Percentiles rank a stretch among this genome's conserved stretches.
Evolutionary conservation across 2,113 vertebrate genomes (phyloP).

Genomic region (Xerus inauris): DNA sequence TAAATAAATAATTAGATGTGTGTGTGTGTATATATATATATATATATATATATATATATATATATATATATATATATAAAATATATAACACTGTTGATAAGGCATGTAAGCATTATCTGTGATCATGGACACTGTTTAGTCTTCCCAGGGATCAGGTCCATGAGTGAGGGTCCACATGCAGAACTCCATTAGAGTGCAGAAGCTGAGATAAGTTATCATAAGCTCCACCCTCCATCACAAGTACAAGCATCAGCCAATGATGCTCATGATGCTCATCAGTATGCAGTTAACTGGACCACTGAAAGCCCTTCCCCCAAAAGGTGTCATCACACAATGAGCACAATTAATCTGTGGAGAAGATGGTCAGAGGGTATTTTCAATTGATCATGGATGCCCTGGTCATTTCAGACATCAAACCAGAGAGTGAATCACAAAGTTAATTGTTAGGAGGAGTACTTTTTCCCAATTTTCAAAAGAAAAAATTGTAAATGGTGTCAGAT

Average conservation of each 20-base stretch:
- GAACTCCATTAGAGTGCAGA: constrained; percentile 92
- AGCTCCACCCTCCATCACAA: not conserved
- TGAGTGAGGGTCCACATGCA: constrained; percentile 88
- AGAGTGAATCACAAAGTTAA: constrained; percentile 81
- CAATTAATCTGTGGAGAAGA: not conserved
- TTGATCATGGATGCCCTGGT: not conserved
- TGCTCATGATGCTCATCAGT: not conserved
- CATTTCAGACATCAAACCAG: not conserved
- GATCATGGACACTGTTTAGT: constrained; percentile 91
- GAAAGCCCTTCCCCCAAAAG: not conserved
- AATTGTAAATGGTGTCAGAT: constrained; percentile 88
- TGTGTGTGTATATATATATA: too few species aligned
- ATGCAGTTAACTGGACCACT: not conserved
- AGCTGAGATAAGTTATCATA: constrained; percentile 77
- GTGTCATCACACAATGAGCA: not conserved
- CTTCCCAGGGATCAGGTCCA: constrained; percentile 85
- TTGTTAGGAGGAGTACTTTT: constrained; percentile 70
- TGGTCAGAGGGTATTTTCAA: not conserved
- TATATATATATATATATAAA: too few species aligned
- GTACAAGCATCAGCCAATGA: not conserved
- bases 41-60: too few species aligned
- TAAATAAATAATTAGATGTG: too few species aligned
- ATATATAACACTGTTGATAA: too few species aligned
- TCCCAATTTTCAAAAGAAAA: not conserved
- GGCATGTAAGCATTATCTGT: constrained; percentile 92